Base-by-base conservation (phyloP, 2,888 invertebrate species). In the Drosophila monieri region DNA sequence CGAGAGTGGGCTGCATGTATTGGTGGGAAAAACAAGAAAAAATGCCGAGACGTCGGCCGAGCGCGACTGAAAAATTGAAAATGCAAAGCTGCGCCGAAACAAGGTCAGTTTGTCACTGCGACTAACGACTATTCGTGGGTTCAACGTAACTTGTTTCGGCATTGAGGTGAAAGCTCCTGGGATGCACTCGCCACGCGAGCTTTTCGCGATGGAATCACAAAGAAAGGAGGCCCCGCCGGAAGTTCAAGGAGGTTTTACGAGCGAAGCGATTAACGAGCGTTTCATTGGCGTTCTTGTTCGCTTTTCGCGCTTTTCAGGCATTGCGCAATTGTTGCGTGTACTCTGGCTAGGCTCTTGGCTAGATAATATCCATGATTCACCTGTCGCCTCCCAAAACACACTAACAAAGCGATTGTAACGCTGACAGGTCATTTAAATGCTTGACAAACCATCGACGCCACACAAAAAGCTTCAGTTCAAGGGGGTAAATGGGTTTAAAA, bases 101-200 rank as follows among this genome's bases (percentile, higher is more conserved):
- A 83, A 85, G 83, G 83, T 85, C 85, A 85, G 54, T 61, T 49
- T 55, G 73, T 53, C 76, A 81, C 73, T 67, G 54, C 52, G 27
- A 6, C 43, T 41, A 41, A 21, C 35, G 62, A 77, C 68, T 23
- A 23, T 23, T n/a, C 21, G 58, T 69, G 60, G 61, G 80, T 80
- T 80, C 76, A 86, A 84, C 67, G 77, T 51, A 77, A 76, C 75
- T 62, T 68, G 51, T 59, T 60, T 68, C 74, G 80, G 65, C 73
- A 84, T 74, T 84, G 78, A 43, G 74, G 66, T 58, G 70, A 83
- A 80, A 76, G 80, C 83, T 78, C 60, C 35, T 41, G 39, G 53
- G n/a, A 35, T 47, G 59, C 72, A 72, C 44, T 41, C 37, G 6
- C 6, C 14, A 1, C 1, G 6, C 43, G 51, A 47, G 57, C 56